Conservation (phyloP, 2,113 vertebrate genomes). For the Embiotoca jacksoni region DNA sequence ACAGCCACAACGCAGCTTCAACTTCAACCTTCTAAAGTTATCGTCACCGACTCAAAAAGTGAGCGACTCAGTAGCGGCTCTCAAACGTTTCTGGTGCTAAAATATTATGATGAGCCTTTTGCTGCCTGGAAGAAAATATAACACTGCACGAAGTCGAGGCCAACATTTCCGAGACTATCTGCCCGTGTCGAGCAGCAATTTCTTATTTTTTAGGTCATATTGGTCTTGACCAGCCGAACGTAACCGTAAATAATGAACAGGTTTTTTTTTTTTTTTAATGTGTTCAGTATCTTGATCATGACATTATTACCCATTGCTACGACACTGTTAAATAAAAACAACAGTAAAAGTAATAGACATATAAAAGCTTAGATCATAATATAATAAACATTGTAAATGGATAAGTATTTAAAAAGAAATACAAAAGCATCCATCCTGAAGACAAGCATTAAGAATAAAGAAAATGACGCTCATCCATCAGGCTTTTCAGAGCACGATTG, state of each 20-base stretch:
- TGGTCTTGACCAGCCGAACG: background rate
- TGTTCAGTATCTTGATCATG: background rate
- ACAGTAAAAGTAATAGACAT: background rate
- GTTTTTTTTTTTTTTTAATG: background rate
- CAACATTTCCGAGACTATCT: background rate
- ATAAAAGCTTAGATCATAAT: background rate
- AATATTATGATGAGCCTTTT: constrained; percentile 27
- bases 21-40: constrained; percentile 27
- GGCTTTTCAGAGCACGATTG: background rate
- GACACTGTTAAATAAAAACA: background rate
- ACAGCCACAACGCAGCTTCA: constrained; percentile 8
- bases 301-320: background rate
- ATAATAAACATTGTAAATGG: background rate
- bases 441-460: background rate
- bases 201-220: background rate
- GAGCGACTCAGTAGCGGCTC: constrained; percentile 4
- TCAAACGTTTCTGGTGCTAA: constrained; percentile 8
- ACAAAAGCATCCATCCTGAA: background rate
- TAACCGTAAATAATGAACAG: background rate
- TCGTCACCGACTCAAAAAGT: constrained; percentile 26
- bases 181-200: background rate
- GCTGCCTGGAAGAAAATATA: background rate
- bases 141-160: background rate
- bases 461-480: constrained; percentile 1
- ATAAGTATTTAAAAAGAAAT: background rate